Percentiles rank a stretch among this genome's conserved stretches.
These are phyloP conservation scores for Heterochromis multidens DNA, from an alignment of 2,113 vertebrate genomes.

Conservation along the genomic window DNA sequence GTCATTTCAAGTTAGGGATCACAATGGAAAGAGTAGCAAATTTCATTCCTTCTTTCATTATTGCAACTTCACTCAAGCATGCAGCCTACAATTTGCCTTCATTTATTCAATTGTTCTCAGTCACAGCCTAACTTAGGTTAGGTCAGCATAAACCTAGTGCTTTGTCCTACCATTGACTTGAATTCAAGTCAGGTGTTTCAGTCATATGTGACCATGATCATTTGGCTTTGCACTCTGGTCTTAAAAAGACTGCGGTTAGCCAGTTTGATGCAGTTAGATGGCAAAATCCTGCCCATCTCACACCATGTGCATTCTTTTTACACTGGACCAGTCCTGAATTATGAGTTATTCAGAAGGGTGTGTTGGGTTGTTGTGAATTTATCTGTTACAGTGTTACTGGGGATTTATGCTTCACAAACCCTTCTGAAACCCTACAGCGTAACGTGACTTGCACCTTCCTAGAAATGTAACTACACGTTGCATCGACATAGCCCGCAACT, in stretches of 20 bases:
- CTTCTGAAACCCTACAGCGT: background rate
- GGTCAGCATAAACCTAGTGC: background rate
- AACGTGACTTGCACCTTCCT: background rate
- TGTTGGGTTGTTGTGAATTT: background rate
- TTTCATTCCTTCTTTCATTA: background rate
- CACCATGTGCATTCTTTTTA: background rate
- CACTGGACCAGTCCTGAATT: background rate
- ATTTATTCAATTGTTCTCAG: background rate
- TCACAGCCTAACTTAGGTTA: background rate
- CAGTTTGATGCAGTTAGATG: background rate
- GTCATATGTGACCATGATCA: background rate
- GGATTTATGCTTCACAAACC: background rate
- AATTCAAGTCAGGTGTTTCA: background rate
- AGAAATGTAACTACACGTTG: background rate
- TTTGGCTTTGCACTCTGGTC: background rate
- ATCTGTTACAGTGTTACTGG: background rate
- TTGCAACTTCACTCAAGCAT: background rate
- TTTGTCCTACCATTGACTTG: background rate
- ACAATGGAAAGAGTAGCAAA: background rate
- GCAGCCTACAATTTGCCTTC: background rate
- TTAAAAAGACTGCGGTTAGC: no score
- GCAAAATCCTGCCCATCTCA: background rate
- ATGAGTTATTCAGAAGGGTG: background rate
- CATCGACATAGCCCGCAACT: background rate
- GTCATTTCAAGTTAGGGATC: background rate